Base-by-base conservation (phyloP, 2,888 invertebrate species). In the Apodemia duryi region DNA sequence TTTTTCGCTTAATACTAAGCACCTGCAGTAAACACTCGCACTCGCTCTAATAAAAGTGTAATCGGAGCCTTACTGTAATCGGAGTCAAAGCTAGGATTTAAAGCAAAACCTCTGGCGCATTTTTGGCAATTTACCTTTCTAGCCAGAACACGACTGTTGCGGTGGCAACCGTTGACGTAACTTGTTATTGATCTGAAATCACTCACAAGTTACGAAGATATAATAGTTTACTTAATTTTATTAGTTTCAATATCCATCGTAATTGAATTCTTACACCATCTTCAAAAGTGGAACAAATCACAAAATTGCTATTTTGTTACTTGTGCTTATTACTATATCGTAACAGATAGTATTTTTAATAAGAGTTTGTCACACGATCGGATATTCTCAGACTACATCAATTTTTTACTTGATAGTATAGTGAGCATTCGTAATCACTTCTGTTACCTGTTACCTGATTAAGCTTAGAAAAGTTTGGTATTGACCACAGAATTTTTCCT, bases 321-420 rank as follows among this genome's bases (percentile, higher is more conserved):
- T 63, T n/a, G 63, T 32, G 38, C 54, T 38, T 64, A 41, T 49
- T 49, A 38, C 54, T 35, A 10, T 41, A 35, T 61, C 46, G 43
- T 60, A 61, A 35, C 11, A 65, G 9, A 52, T 10, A 13, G 29
- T 43, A 52, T 54, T 49, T 63, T 61, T 61, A 66, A 75, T 77
- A 75, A 81, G 77, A 77, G 76, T 79, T 78, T 77, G 81, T 83
- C 86, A 82, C 82, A 82, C 84, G 52, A 64, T 61, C 68, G 68
- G 78, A 76, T 71, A 75, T 73, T 75, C 73, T 74, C 77, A 73
- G 69, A 69, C 74, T 62, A 72, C 77, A 76, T 76, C 73, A 63
- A 46, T 66, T 65, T 64, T 66, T 79, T 2, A 49, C 10, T n/a
- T 6, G 49, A 49, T 49, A 49, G 49, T n/a, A 49, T 6, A 49